Evolutionary conservation across 1,140 invertebrate species (phyloP), one percentile per base, ranked within the genome.

Genomic region (Palaemon carinicauda): DNA sequence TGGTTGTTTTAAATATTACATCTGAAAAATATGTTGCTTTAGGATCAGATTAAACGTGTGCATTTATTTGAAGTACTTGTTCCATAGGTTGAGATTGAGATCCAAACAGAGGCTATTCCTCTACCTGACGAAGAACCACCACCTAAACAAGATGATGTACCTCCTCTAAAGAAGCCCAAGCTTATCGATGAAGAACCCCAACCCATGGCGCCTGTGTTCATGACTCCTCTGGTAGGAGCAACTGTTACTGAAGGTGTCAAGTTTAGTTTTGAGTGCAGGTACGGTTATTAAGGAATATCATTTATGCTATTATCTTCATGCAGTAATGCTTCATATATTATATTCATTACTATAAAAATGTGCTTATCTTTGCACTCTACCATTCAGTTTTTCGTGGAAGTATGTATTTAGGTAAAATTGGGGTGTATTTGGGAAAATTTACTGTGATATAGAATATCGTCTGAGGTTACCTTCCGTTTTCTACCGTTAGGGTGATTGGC

Each of bases 241-340:
- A 93, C 94, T 3, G 94, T 96, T 31, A 93, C 95, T 54, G 96
- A 97, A 91, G 96, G 95, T 65, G 93, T 93, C 83, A 94, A 92
- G 82, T 94, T 95, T 82, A 93, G 92, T 14, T 94, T 96, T 90
- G 93, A 94, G 90, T 94, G 93, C 91, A 91, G 91, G 92, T 92
- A 90, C 82, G 90, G 91, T 54, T 89, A 75, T 89, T 91, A 52
- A 90, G 15, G 5, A 15, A 21, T 80, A 12, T 21, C 15, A n/a
- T 21, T 29, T 1, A 54, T 50, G 24, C 21, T 12, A 31, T 33
- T 19, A 9, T 78, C 17, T n/a, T 52, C 3, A 19, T 81, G 89
- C 33, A 90, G 90, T 75, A 7, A 82, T 29, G 50, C 2, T 33
- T 54, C 21, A 10, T 41, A 12, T n/a, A 3, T 73, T 24, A 14